Base-by-base conservation (phyloP, 2,113 vertebrate species). In the Pipa parva region DNA sequence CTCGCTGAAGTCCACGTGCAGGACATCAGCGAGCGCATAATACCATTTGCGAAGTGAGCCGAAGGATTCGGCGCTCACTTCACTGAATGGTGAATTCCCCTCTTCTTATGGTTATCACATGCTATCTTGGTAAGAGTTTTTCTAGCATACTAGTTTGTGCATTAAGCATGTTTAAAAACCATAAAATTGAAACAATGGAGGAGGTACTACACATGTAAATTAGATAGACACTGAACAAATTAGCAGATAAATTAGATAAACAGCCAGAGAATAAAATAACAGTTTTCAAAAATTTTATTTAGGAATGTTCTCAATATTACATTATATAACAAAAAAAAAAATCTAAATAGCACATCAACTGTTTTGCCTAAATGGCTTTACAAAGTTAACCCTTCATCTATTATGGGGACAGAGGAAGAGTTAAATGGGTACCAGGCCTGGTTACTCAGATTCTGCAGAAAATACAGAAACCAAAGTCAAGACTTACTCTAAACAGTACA, bases 291-390 rank as follows among this genome's bases (percentile, higher is more conserved):
- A 84, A 74, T 87, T 82, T 90, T 90, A 91, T 90, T 89, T 90
- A 90, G 87, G 90, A 92, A 92, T 90, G 82, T 91, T 83, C 82
- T 85, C 76, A 76, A 91, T 92, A 93, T 91, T 90, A 80, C 90
- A 86, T 87, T 88, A 87, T 85, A 79, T 83, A 88, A 85, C 89
- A 92, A 84, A 90, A 88, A 83, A 89, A 85, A 85, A 73, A 83
- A 83, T 80, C 87, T 83, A 84, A 83, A 81, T 87, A 85, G 80
- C 82, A 89, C 80, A 74, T 86, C 83, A 86, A 88, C 85, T 85
- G 78, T 79, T 75, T 77, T 74, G 78, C 76, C 81, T 81, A 77
- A 74, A 76, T 66, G 81, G 73, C 75, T 63, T 72, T 78, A 73
- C 76, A 79, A 77, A 80, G 72, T 77, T 79, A 84, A 72, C 65